phyloP scores from a whole-genome alignment of 1,140 invertebrate species.

The Ditylenchus dipsaci region DNA sequence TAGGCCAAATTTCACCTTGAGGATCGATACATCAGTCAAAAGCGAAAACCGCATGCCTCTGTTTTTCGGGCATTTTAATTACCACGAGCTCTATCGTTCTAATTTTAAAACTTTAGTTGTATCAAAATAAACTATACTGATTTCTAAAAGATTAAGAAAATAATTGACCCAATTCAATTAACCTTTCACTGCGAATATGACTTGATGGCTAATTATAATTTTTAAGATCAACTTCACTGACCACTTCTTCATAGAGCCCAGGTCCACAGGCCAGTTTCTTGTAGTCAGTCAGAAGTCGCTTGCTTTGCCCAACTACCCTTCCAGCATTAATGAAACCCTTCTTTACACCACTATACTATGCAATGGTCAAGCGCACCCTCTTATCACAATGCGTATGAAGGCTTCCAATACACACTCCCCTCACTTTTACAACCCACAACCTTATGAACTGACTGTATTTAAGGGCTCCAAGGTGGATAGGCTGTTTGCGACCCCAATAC shows the following conservation, averaged over 20 bases:
- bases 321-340: constrained; percentile 50
- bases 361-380: constrained; percentile 46
- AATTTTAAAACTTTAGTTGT: background rate
- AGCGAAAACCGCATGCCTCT: too few relatives aligned
- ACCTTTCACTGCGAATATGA: too few relatives aligned
- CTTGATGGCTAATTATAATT: too few relatives aligned
- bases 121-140: background rate
- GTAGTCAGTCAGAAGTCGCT: constrained; percentile 29
- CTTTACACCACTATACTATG: constrained; percentile 53
- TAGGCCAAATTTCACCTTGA: too few relatives aligned
- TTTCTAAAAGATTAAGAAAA: too few relatives aligned
- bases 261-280: constrained; percentile 49
- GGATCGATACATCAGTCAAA: too few relatives aligned
- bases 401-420: constrained; percentile 34
- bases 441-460: constrained; percentile 45
- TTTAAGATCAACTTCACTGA: constrained; percentile 30
- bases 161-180: too few relatives aligned
- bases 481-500: constrained; percentile 37
- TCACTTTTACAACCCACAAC: constrained; percentile 32
- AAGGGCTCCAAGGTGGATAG: constrained; percentile 18
- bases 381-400: constrained; percentile 50
- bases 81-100: background rate
- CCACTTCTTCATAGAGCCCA: constrained; percentile 29
- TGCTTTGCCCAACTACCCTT: constrained; percentile 50
- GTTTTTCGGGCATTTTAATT: background rate